phyloP scores from a whole-genome alignment of 2,113 vertebrate genomes.

The Cochlearius cochlearius region DNA sequence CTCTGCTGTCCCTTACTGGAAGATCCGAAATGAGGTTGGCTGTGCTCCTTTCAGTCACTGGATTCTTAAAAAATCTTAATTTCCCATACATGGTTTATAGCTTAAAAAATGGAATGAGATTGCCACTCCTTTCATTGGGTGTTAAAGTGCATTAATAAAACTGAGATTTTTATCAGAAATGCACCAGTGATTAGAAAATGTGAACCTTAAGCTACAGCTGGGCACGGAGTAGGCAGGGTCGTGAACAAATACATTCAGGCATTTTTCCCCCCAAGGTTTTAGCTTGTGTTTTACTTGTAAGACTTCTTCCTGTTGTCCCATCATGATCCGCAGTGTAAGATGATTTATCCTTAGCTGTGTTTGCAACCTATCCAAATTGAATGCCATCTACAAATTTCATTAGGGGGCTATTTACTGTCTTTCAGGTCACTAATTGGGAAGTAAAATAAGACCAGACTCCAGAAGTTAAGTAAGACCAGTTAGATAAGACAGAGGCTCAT shows the following conservation, averaged over 20 bases:
- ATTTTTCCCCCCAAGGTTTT: background rate
- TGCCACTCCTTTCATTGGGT: background rate
- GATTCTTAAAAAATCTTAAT: background rate
- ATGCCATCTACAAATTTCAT: background rate
- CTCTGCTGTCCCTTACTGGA: background rate
- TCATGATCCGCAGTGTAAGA: background rate
- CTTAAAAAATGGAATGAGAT: background rate
- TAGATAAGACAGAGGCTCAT: background rate
- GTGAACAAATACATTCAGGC: background rate
- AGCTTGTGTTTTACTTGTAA: background rate
- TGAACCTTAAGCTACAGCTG: background rate
- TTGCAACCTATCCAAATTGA: background rate
- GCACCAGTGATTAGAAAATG: background rate
- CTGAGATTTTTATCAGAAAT: background rate
- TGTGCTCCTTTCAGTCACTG: background rate
- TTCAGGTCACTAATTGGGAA: background rate
- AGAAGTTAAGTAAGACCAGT: background rate
- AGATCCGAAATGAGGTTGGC: background rate
- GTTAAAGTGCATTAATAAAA: background rate
- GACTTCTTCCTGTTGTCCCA: background rate
- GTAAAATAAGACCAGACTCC: background rate
- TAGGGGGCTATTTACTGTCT: background rate
- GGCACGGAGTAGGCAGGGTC: background rate
- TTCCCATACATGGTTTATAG: background rate
- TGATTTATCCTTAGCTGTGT: background rate